Evolutionary conservation across 1,140 invertebrate genomes (phyloP), one percentile per base, ranked within the genome.

Genomic region (Probaryconus sp.): DNA sequence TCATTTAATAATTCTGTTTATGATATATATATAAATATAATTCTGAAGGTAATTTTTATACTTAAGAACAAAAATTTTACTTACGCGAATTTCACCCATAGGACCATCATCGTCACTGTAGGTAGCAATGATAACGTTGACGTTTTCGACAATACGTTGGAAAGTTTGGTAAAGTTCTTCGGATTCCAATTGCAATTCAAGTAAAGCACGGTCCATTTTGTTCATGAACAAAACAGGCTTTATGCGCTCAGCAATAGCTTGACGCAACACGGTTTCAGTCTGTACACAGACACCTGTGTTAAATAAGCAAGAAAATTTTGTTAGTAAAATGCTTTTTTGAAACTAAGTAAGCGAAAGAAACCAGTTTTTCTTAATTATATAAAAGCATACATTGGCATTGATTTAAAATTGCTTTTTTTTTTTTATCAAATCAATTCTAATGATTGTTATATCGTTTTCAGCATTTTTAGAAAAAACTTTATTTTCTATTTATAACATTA

Each of bases 191-290:
- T 99, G 97, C 80, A 99, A 89, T 88, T 99, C 97, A 1, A 99
- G 90, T 28, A 99, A 90, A 78, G 97, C 98, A 81, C 97, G 94
- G 90, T 99, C 98, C 98, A 99, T 99, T 89, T 99, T 99, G 94
- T 99, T 99, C 97, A 99, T 99, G 93, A 99, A 99, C 69, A 99
- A 90, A 80, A 99, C 96, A 48, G 98, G 98, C 93, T 98, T 98
- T 81, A 99, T 99, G 85, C 98, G 94, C 89, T 99, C 98, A 74
- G 96, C 96, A 87, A 99, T 99, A 64, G 98, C 98, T 88, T 99
- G 98, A 91, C 98, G 95, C 78, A 99, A 89, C 60, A 99, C 98
- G 88, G 98, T 99, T 89, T 99, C 98, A 53, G 98, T 99, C 89
- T 99, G 98, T 76, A 99, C 98, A 89, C 98, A 99, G 50, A 99